Conservation (phyloP, 2,797 vertebrate genomes). For the Sciurus carolinensis region DNA sequence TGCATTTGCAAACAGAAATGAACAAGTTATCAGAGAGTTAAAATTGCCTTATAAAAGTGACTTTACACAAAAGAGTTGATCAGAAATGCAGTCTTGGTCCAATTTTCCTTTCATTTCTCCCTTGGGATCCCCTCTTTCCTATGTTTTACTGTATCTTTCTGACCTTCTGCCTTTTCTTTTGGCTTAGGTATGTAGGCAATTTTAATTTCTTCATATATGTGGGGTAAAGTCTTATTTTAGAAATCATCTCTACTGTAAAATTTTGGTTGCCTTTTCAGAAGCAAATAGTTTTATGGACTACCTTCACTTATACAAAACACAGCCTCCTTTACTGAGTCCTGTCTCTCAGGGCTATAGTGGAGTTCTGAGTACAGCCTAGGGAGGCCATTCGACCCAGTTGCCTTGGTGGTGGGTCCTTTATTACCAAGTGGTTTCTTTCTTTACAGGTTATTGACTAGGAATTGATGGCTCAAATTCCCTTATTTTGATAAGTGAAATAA, state of each 20-base stretch:
- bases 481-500: slow-evolving; percentile 7
- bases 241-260: not conserved
- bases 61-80: slow-evolving; percentile 43
- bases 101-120: slow-evolving; percentile 57
- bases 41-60: slow-evolving; percentile 75
- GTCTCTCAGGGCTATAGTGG: not conserved
- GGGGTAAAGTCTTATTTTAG: slow-evolving; percentile 48
- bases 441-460: not conserved
- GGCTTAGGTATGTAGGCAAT: not conserved
- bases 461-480: not conserved
- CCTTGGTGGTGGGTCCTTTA: no score
- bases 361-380: not conserved
- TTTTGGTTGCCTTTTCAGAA: not conserved
- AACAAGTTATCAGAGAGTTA: slow-evolving; percentile 49
- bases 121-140: not conserved
- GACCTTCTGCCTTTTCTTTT: not conserved
- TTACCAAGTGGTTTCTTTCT: not conserved
- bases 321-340: not conserved
- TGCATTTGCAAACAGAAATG: slow-evolving; percentile 57
- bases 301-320: not conserved
- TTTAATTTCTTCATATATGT: not conserved
- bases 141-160: slow-evolving; percentile 21
- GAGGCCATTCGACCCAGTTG: not conserved
- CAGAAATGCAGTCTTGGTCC: slow-evolving; percentile 64
- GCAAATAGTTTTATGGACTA: not conserved